phyloP scores from a whole-genome alignment of 2,888 invertebrate genomes.

The Rhagium mordax region DNA sequence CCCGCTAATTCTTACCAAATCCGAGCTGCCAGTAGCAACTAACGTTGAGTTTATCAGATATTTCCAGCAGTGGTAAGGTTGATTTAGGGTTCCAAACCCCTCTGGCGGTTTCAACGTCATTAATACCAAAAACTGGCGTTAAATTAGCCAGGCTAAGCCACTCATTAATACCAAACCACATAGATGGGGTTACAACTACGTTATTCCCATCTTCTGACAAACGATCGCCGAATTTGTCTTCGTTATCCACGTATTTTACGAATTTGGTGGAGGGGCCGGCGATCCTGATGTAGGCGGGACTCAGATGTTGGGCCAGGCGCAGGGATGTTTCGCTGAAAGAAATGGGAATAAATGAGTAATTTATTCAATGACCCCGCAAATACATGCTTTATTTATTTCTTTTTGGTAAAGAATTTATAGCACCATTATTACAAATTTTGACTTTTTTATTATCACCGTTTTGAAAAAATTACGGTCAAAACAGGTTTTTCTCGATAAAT shows the following conservation, averaged over 20 bases:
- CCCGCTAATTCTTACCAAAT: conserved; percentile 73
- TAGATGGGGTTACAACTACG: conserved; percentile 62
- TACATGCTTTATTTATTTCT: too few species aligned
- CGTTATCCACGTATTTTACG: conserved; percentile 62
- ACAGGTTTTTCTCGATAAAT: too few species aligned
- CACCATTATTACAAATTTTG: too few species aligned
- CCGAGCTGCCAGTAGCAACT: conserved; percentile 83
- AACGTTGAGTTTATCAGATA: conserved; percentile 77
- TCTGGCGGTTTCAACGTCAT: conserved; percentile 72
- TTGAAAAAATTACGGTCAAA: too few species aligned
- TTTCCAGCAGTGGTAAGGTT: conserved; percentile 78
- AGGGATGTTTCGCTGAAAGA: conserved; percentile 73
- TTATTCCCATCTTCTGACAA: conserved; percentile 47
- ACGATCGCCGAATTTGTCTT: conserved; percentile 43
- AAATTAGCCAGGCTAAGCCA: conserved; percentile 76
- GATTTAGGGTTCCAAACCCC: conserved; percentile 81
- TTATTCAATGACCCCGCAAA: background rate
- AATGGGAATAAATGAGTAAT: background rate
- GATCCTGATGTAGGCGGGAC: conserved; percentile 82
- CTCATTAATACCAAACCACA: conserved; percentile 67
- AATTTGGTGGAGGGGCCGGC: conserved; percentile 78
- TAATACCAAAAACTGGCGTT: conserved; percentile 80
- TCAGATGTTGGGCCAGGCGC: conserved; percentile 78
- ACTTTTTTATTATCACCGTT: too few species aligned
- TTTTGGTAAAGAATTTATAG: too few species aligned